Conservation (phyloP, 2,888 invertebrate species). For the Zygogramma bicolorata region DNA sequence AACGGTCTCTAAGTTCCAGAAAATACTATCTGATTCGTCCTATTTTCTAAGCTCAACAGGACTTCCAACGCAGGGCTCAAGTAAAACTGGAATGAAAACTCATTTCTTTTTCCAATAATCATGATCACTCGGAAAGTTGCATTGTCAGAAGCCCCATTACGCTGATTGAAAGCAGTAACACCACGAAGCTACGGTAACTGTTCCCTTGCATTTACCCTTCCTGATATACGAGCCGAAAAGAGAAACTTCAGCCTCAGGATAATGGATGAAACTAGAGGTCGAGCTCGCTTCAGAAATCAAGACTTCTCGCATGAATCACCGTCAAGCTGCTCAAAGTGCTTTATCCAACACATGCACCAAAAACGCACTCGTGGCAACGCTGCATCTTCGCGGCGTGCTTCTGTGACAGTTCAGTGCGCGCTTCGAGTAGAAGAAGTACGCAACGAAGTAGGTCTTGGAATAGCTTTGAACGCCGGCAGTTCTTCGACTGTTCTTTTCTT, state of each 20-base stretch:
- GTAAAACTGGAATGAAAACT: no score
- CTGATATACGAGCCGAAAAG: neutral
- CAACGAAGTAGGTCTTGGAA: slow-evolving; percentile 7
- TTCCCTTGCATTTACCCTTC: neutral
- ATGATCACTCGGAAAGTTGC: no score
- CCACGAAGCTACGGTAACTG: no score
- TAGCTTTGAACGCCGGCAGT: neutral
- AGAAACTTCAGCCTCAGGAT: neutral
- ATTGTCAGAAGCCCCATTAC: no score
- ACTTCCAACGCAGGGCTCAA: no score
- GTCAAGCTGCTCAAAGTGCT: neutral
- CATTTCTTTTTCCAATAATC: no score
- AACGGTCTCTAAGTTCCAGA: no score
- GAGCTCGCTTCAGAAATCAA: neutral
- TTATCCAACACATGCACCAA: neutral
- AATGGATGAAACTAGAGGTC: neutral
- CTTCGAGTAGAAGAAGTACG: slow-evolving; percentile 11
- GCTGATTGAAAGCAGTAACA: no score
- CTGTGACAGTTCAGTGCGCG: slow-evolving; percentile 30
- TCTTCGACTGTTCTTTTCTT: neutral
- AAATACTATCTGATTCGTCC: no score
- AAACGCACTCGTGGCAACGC: slow-evolving; percentile 21
- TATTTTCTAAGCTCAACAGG: no score
- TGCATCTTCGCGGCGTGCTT: slow-evolving; percentile 24
- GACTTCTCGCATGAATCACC: neutral